Conservation (phyloP, 2,797 vertebrate genomes). For the Holocentrus rufus region DNA sequence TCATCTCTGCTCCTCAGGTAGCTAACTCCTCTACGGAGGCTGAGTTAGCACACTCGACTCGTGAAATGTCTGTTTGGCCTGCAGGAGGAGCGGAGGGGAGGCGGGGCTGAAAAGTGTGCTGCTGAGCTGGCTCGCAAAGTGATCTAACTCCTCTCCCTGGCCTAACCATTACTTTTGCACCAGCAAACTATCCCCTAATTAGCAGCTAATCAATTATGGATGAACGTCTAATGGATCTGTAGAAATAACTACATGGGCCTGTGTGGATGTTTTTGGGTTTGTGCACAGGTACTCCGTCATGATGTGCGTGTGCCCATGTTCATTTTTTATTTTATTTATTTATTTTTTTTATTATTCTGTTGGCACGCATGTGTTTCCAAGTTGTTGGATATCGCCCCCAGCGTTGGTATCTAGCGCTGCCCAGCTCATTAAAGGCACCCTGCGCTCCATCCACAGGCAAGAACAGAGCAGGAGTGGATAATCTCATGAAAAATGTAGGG, state of each 20-base stretch:
- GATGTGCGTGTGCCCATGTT: slow-evolving; percentile 37
- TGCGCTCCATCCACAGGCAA: slow-evolving; percentile 64
- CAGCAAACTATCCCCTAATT: slow-evolving; percentile 70
- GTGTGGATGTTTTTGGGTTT: slow-evolving; percentile 37
- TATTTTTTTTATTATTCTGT: too few species aligned
- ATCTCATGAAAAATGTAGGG: slow-evolving; percentile 81
- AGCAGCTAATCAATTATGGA: slow-evolving; percentile 74
- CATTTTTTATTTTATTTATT: too few species aligned
- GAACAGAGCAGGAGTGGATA: slow-evolving; percentile 75
- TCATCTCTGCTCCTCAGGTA: slow-evolving; percentile 39
- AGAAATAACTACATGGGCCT: slow-evolving; percentile 53
- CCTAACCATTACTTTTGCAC: slow-evolving; percentile 62
- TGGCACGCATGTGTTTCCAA: slow-evolving; percentile 40
- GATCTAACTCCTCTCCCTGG: slow-evolving; percentile 46
- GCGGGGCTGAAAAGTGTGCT: slow-evolving; percentile 31
- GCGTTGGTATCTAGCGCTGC: slow-evolving; percentile 52
- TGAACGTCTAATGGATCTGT: slow-evolving; percentile 73
- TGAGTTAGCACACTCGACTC: slow-evolving; percentile 50
- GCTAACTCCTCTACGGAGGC: slow-evolving; percentile 32
- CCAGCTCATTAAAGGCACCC: slow-evolving; percentile 75
- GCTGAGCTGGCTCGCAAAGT: slow-evolving; percentile 48
- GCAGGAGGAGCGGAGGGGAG: slow-evolving; percentile 45
- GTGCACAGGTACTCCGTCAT: slow-evolving; percentile 26
- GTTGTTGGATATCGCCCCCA: slow-evolving; percentile 48
- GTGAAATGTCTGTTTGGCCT: slow-evolving; percentile 54